A percentile compares a stretch with the other conserved stretches of the same genome.
Conservation (phyloP, 2,113 vertebrate genomes). For the Fulmarus glacialis region DNA sequence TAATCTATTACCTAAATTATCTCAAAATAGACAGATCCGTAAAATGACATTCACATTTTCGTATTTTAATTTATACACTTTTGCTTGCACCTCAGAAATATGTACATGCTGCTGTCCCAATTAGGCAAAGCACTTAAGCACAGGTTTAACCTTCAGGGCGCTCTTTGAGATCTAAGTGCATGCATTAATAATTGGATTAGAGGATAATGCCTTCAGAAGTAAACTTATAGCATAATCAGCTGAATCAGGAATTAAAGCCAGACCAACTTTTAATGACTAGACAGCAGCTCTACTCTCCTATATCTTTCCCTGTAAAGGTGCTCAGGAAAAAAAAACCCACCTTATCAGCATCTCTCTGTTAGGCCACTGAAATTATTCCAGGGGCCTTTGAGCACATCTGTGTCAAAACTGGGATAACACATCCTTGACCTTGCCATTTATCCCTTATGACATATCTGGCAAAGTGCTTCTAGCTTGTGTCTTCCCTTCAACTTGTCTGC, state of each 20-base stretch:
- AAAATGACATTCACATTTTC: neutral
- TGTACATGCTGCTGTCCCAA: neutral
- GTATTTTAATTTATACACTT: neutral
- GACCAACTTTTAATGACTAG: neutral
- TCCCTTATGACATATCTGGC: neutral
- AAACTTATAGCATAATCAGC: neutral
- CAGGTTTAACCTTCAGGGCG: neutral
- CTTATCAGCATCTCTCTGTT: neutral
- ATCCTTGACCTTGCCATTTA: neutral
- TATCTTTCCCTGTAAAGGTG: neutral
- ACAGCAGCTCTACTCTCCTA: neutral
- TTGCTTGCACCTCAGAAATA: neutral
- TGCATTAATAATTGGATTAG: neutral
- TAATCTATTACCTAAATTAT: neutral
- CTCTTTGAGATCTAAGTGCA: neutral
- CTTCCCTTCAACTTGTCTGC: neutral
- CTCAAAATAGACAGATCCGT: neutral
- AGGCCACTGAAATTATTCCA: neutral
- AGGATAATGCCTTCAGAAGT: neutral
- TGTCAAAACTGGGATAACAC: neutral
- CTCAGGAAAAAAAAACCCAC: neutral
- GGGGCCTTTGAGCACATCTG: neutral
- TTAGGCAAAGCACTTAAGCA: neutral
- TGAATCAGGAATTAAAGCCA: neutral
- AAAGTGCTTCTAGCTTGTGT: neutral